These are phyloP conservation scores for Geophilus truncorum DNA, from an alignment of 2,888 invertebrate genomes.

Conservation along the genomic window DNA sequence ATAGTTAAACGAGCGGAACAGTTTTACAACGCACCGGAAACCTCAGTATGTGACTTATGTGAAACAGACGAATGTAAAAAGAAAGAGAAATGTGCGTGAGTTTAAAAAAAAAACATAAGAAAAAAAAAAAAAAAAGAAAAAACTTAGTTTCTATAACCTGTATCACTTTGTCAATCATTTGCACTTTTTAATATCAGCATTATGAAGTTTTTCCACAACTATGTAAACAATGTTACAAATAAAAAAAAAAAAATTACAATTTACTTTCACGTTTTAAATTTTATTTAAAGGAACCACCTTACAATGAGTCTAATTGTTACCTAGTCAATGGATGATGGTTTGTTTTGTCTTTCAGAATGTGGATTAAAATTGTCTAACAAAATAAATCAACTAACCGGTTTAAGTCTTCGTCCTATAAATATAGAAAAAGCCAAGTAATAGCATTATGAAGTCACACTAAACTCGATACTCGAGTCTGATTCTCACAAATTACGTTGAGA, in stretches of 20 bases:
- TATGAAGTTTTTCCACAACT: neutral
- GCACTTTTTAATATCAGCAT: neutral
- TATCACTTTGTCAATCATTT: neutral
- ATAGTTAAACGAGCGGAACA: slow-evolving; percentile 3
- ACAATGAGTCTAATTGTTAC: neutral
- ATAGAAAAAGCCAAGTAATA: neutral
- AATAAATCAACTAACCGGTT: slow-evolving; percentile 17
- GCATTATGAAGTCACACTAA: neutral
- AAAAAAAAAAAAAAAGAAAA: too few relatives aligned
- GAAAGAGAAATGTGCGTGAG: neutral
- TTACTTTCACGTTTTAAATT: neutral
- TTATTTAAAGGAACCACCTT: neutral
- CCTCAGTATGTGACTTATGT: slow-evolving; percentile 77
- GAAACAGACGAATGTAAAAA: slow-evolving; percentile 34
- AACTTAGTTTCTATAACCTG: neutral
- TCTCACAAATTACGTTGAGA: slow-evolving; percentile 18
- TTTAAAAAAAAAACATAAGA: neutral
- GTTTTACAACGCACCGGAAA: slow-evolving; percentile 67
- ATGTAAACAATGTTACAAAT: neutral
- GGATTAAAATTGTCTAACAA: neutral
- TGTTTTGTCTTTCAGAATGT: neutral
- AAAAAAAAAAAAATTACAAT: neutral
- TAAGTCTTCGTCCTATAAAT: neutral
- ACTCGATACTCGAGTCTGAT: neutral
- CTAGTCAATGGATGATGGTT: slow-evolving; percentile 14